These are phyloP conservation scores for Anarrhichthys ocellatus DNA, from an alignment of 2,113 vertebrate species.

Conservation along the genomic window DNA sequence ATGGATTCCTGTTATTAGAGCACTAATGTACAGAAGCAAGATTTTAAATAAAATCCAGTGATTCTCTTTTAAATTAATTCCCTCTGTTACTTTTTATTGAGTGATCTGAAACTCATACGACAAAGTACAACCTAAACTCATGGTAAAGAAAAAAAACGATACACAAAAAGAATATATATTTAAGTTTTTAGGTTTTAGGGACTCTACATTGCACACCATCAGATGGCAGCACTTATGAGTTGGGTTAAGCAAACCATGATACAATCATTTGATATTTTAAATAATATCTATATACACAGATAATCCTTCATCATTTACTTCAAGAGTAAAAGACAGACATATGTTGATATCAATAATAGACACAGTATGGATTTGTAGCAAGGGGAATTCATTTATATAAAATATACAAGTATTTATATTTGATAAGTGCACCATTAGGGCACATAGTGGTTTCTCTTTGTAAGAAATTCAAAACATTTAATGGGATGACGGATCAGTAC, in stretches of 20 bases:
- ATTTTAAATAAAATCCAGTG: conserved; percentile 65
- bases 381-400: neutral
- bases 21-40: conserved; percentile 27
- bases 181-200: neutral
- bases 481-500: neutral
- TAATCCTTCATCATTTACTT: neutral
- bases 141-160: neutral
- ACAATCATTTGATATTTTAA: neutral
- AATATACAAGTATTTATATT: neutral
- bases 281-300: neutral
- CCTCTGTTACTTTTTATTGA: neutral
- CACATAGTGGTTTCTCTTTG: neutral
- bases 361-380: neutral
- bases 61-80: conserved; percentile 42
- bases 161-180: neutral
- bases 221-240: neutral
- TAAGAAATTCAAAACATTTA: neutral
- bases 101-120: neutral
- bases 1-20: conserved; percentile 78
- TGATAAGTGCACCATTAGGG: neutral
- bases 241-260: neutral
- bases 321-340: neutral
- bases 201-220: neutral
- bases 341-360: neutral
- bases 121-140: neutral